Percentiles rank a stretch among this genome's conserved stretches.
Evolutionary conservation across 2,113 vertebrate genomes (phyloP).

Genomic region (Actenoides hombroni): DNA sequence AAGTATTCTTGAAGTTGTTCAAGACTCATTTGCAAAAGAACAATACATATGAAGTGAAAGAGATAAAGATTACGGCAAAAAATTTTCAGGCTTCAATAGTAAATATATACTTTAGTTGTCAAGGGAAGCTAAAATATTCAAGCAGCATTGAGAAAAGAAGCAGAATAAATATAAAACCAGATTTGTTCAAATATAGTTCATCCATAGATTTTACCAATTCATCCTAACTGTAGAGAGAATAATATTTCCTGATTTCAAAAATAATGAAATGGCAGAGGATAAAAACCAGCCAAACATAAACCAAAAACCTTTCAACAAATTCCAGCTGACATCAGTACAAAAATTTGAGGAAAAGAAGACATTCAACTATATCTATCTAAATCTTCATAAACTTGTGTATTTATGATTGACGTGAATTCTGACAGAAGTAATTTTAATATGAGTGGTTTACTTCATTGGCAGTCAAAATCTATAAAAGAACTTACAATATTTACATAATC

Average conservation of each 20-base stretch:
- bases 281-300: not conserved
- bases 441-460: not conserved
- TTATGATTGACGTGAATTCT: not conserved
- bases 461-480: not conserved
- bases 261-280: not conserved
- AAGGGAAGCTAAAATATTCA: not conserved
- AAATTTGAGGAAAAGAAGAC: not conserved
- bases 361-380: not conserved
- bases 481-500: not conserved
- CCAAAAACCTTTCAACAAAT: not conserved
- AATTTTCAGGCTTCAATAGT: not conserved
- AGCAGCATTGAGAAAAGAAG: not conserved
- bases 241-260: not conserved
- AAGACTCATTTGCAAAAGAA: not conserved
- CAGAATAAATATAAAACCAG: not conserved
- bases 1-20: not conserved
- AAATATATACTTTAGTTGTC: not conserved
- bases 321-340: not conserved
- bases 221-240: fast-evolving
- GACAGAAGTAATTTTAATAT: not conserved
- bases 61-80: not conserved
- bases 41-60: not conserved
- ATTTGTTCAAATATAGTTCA: not conserved
- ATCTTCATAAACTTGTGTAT: not conserved
- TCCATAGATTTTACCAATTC: not conserved